Evolutionary conservation across 2,888 invertebrate genomes (phyloP), one percentile per base, ranked within the genome.

Genomic region (Megastigmus dorsalis): DNA sequence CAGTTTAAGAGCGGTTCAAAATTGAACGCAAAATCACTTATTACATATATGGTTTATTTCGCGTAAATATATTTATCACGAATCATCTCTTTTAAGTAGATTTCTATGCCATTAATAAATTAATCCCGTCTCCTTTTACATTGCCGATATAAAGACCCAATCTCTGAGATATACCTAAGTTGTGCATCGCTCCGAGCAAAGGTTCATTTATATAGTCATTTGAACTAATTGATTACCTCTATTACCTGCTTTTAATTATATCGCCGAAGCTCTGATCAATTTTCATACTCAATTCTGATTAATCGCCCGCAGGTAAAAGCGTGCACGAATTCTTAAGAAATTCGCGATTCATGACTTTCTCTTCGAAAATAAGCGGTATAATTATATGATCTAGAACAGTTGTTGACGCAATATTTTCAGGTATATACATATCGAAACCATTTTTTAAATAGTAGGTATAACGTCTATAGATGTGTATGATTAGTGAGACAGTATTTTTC

Each of bases 331-430:
- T 65, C 65, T 45, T 45, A 26, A 30, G 60, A 30, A 30, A 60
- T 30, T 43, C n/a, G 50, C 13, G 6, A 20, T 41, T 28, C 41
- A 54, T 68, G 30, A 60, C 69, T 69, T 69, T 69, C 69, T 69
- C 41, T 36, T 41, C 2, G 23, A 33, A 43, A 41, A 38, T 23
- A 23, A 36, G 4, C 23, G 15, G 48, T 23, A 30, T 38, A 13
- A 54, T n/a, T n/a, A n/a, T n/a, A 66, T 43, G 43, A 55, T 59
- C 36, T 68, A 41, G 38, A 41, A 65, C 65, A 41, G 41, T 18
- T n/a, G 6, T 48, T 20, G 28, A 28, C 20, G 23, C n/a, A 63
- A 63, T 50, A n/a, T 2, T 36, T 48, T 45, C 48, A 36, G 18
- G 9, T 23, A 63, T 20, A 18, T 18, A n/a, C n/a, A n/a, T n/a